These are phyloP conservation scores for Aphodius sticticus DNA, from an alignment of 2,888 invertebrate species.

Conservation along the genomic window DNA sequence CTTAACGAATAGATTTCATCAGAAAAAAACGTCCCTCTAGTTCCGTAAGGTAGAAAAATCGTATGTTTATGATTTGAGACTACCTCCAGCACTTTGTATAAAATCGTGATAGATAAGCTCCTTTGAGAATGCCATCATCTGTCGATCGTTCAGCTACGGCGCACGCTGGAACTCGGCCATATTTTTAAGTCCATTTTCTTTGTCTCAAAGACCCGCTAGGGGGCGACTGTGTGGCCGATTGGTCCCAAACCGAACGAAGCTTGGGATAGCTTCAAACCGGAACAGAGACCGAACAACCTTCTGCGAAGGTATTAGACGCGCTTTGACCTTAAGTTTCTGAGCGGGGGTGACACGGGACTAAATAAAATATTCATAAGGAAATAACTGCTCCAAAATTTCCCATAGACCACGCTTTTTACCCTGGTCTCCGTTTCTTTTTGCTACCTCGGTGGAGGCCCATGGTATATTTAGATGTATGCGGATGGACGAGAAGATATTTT, in stretches of 20 bases:
- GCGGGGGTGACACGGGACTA: neutral
- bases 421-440: neutral
- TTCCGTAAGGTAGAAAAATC: too few relatives aligned
- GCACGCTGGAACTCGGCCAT: neutral
- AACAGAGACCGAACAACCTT: neutral
- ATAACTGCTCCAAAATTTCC: neutral
- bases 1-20: too few relatives aligned
- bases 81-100: neutral
- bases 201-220: neutral
- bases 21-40: too few relatives aligned
- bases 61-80: neutral
- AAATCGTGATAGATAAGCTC: neutral
- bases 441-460: neutral
- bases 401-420: neutral
- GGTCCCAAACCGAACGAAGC: neutral
- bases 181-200: neutral
- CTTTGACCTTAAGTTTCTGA: neutral
- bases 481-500: neutral
- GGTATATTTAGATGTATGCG: neutral
- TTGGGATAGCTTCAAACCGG: neutral
- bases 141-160: neutral
- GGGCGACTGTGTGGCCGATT: neutral
- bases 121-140: neutral
- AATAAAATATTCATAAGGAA: conserved; percentile 4
- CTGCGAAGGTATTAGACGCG: neutral